Evolutionary conservation across 2,888 invertebrate species (phyloP), one percentile per base, ranked within the genome.

Genomic region (Chymomyza caudatula): DNA sequence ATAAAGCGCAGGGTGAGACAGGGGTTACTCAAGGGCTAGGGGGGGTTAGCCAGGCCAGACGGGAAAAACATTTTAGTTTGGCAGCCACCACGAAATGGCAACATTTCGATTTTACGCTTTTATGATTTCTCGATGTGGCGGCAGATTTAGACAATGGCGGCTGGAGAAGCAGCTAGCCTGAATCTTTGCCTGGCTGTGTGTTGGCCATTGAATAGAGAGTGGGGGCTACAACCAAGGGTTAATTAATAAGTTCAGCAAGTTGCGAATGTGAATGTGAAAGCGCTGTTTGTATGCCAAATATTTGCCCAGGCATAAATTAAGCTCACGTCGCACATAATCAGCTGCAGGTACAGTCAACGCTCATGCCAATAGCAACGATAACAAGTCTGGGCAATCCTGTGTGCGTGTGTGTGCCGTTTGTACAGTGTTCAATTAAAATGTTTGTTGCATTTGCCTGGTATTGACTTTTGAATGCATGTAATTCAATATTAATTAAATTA

Each of bases 31-130:
- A 37, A 37, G 29, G 11, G 29, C 11, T 11, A 5, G 51, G 2
- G n/a, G 15, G 47, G 13, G 0, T 47, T 47, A 47, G 47, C 15
- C 6, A 59, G 63, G 65, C 52, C 59, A 69, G 70, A 64, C 77
- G 75, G 77, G 75, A 76, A 69, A 72, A 67, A 29, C 74, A 75
- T 47, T 47, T 15, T 47, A 17, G 74, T 71, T 80, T 73, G 74
- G 76, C 62, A 76, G 71, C 76, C 80, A 77, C 82, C 78, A 81
- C 81, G 79, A 70, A 81, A 84, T 81, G 76, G 74, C 77, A 79
- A 81, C 81, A 76, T 80, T 83, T 83, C 83, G 83, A 83, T 83
- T 83, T 83, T 80, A 83, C 83, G 83, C 83, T 85, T 85, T 85
- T 85, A 75, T 83, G 83, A 85, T 80, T 83, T 85, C 78, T 80